Evolutionary conservation across 2,797 vertebrate genomes (phyloP), one percentile per base, ranked within the genome.

Genomic region (Lacerta agilis): DNA sequence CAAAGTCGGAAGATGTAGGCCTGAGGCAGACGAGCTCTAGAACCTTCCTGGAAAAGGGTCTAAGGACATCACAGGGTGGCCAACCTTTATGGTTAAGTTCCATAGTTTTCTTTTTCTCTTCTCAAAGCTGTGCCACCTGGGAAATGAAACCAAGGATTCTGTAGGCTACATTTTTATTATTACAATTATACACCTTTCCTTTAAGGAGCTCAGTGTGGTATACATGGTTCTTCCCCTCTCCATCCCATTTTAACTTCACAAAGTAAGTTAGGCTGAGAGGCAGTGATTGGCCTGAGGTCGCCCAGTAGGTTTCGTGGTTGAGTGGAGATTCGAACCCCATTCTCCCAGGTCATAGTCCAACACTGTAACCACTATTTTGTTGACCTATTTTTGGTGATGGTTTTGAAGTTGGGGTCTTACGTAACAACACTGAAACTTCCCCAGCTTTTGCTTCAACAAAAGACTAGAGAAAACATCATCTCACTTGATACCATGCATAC

Each of bases 1-100:
- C 45, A 72, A 49, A 49, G 81, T 86, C 89, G 79, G 25, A 94
- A 94, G 89, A 87, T 75, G 87, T 29, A 64, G 77, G 36, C 92
- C 83, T 87, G 90, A 87, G n/a, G 88, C 82, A 87, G 85, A 23
- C 45, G n/a, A 78, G 20, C 7, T 5, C 27, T 25, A n/a, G 29
- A 66, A 75, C 36, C 20, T n/a, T 13, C 29, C 0, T 0, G 78
- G 92, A 90, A 79, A 27, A 49, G 17, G 83, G 71, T 45, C 73
- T 43, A 8, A 73, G 71, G 20, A 11, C 8, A 67, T 66, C 45
- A 82, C 61, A 41, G 3, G 2, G 27, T 64, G 33, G 78, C 41
- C 18, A 5, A 11, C n/a, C 61, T 76, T 85, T 86, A 83, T 67
- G 83, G 72, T 87, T 13, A 13, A 72, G 69, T n/a, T 71, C 36